Percentiles rank a stretch among this genome's conserved stretches.
These are phyloP conservation scores for Ladona fulva DNA, from an alignment of 1,140 invertebrate species.

Conservation along the genomic window DNA sequence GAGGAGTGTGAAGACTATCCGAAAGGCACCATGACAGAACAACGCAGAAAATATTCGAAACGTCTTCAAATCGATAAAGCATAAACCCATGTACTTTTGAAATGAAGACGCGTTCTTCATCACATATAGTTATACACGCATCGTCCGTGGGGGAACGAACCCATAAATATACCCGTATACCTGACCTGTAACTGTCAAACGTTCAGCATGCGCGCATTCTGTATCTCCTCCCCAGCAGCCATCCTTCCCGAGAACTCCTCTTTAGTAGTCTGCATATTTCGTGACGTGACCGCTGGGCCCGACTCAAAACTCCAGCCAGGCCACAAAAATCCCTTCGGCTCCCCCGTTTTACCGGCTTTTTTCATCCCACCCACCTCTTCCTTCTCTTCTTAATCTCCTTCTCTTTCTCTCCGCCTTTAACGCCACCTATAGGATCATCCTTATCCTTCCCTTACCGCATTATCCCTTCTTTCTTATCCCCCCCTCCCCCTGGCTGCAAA, in stretches of 20 bases:
- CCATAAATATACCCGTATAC: no score
- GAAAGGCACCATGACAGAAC: no score
- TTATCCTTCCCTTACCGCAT: neutral
- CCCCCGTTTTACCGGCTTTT: neutral
- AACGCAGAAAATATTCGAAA: no score
- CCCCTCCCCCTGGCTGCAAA: neutral
- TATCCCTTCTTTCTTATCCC: neutral
- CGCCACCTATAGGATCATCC: neutral
- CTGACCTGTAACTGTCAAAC: no score
- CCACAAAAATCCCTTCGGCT: conserved; percentile 5
- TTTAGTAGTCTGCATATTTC: neutral
- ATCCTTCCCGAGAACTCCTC: neutral
- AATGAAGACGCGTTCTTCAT: no score
- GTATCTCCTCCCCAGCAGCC: neutral
- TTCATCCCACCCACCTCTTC: neutral
- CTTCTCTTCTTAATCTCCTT: neutral
- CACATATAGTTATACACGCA: no score
- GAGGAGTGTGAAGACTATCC: no score
- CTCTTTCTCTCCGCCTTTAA: neutral
- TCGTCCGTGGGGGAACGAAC: no score
- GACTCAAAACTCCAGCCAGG: neutral
- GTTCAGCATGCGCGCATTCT: neutral
- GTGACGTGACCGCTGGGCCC: neutral
- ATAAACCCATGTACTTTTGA: no score
- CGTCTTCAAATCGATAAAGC: no score